Conservation (phyloP, 2,888 invertebrate species). For the Campopleginae sp. region DNA sequence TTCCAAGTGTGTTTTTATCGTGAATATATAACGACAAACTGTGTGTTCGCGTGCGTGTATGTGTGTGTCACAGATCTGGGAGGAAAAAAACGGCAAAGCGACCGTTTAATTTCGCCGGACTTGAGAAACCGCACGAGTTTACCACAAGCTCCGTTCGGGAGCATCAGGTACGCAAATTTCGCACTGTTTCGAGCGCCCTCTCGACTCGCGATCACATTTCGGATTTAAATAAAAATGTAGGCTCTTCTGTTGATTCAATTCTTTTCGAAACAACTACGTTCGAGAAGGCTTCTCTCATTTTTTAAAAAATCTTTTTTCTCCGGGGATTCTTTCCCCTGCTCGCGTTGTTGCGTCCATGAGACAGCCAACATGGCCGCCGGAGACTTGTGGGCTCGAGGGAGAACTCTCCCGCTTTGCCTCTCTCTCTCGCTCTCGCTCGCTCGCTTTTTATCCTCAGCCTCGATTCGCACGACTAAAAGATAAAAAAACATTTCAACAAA, state of each 20-base stretch:
- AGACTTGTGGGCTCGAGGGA: conserved; percentile 37
- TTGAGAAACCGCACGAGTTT: conserved; percentile 50
- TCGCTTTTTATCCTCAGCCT: conserved; percentile 56
- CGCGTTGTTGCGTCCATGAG: conserved; percentile 48
- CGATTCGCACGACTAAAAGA: not conserved
- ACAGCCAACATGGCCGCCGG: conserved; percentile 77
- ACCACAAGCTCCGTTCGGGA: conserved; percentile 76
- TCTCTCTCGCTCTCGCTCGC: conserved; percentile 56
- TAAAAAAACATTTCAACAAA: not conserved
- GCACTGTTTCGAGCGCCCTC: not conserved
- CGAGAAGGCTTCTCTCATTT: not conserved
- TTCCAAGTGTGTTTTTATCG: conserved; percentile 20
- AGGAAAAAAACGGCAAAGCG: conserved; percentile 28
- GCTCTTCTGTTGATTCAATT: not conserved
- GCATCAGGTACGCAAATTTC: conserved; percentile 74
- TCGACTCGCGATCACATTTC: not conserved
- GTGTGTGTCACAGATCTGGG: not conserved
- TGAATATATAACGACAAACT: conserved; percentile 1
- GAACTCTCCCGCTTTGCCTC: conserved; percentile 20
- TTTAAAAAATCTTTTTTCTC: not conserved
- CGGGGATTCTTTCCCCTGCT: conserved; percentile 22
- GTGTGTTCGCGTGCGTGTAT: conserved; percentile 30
- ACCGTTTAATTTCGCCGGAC: not conserved
- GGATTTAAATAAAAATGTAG: not conserved
- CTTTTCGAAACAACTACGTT: not conserved